Percentiles rank a stretch among this genome's conserved stretches.
These are phyloP conservation scores for Amiota mariae DNA, from an alignment of 2,888 invertebrate species.

Conservation along the genomic window DNA sequence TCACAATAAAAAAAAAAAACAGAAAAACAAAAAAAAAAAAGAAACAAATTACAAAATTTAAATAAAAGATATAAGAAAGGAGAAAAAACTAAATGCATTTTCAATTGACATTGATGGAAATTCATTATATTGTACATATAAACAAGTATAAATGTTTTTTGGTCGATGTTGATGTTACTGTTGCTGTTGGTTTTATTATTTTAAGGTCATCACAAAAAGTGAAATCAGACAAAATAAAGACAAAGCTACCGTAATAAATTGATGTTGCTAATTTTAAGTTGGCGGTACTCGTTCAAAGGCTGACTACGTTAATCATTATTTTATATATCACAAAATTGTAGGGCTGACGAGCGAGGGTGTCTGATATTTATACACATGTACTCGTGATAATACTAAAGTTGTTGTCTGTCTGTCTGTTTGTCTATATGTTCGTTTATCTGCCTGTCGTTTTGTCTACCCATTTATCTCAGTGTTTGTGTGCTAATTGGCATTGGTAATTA, in stretches of 20 bases:
- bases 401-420: background rate
- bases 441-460: background rate
- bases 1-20: background rate
- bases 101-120: background rate
- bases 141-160: background rate
- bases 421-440: background rate
- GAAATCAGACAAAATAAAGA: conserved; percentile 9
- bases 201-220: background rate
- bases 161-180: background rate
- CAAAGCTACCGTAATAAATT: background rate
- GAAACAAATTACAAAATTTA: background rate
- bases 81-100: conserved; percentile 13
- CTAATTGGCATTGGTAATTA: conserved; percentile 71
- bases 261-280: background rate
- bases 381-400: background rate
- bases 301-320: background rate
- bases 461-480: conserved; percentile 24
- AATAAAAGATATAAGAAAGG: background rate
- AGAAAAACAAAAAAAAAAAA: background rate
- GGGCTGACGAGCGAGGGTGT: background rate
- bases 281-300: background rate
- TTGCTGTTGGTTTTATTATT: background rate
- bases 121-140: too few relatives aligned
- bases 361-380: too few relatives aligned
- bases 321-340: background rate